These are phyloP conservation scores for Cyclopterus lumpus DNA, from an alignment of 2,797 vertebrate genomes.

Conservation along the genomic window DNA sequence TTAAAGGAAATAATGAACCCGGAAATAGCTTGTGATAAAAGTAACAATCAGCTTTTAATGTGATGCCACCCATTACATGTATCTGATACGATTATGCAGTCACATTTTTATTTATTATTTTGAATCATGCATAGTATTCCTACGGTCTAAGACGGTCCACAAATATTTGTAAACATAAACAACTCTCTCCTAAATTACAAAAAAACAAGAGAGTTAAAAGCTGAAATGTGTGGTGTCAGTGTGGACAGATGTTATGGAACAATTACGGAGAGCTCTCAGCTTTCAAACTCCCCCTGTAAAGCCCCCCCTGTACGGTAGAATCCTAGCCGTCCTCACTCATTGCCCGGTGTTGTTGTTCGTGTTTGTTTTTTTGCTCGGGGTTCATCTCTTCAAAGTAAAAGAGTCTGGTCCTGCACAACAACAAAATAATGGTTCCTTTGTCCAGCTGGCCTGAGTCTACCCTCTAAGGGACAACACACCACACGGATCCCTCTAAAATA, in stretches of 20 bases:
- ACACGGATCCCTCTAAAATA: not conserved
- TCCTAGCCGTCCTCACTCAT: not conserved
- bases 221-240: no score
- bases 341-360: not conserved
- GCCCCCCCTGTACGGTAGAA: no score
- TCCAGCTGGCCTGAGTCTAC: slow-evolving; percentile 50
- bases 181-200: not conserved
- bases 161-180: not conserved
- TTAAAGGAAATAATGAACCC: not conserved
- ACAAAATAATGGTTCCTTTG: slow-evolving; percentile 65
- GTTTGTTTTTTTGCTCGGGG: not conserved
- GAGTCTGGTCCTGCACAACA: slow-evolving; percentile 48
- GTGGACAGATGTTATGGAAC: no score
- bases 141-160: not conserved
- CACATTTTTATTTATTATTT: not conserved
- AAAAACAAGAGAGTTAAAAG: not conserved
- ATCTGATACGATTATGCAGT: not conserved
- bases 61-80: not conserved
- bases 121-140: not conserved
- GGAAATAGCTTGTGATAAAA: not conserved
- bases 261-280: no score
- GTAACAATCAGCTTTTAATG: not conserved
- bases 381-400: slow-evolving; percentile 19
- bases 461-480: not conserved
- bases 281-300: no score